Conservation (phyloP, 2,797 vertebrate genomes). For the Graptemys geographica region DNA sequence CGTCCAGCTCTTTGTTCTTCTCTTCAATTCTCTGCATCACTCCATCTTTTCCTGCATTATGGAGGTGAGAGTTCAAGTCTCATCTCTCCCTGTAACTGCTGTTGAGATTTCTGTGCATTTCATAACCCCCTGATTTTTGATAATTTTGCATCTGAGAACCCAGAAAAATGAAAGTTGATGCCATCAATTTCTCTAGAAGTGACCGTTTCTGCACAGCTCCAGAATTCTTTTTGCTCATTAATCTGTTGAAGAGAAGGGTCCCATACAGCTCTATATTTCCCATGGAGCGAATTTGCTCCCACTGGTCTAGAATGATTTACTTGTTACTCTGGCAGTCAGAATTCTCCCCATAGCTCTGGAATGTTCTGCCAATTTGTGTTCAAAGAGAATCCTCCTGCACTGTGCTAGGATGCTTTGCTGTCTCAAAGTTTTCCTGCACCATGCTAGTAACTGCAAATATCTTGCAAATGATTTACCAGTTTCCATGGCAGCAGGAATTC, state of each 20-base stretch:
- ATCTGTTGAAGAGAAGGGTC: neutral
- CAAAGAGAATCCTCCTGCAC: neutral
- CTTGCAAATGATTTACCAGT: neutral
- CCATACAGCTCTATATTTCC: neutral
- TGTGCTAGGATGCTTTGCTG: neutral
- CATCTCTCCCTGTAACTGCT: neutral
- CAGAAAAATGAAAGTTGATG: neutral
- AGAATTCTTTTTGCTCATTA: neutral
- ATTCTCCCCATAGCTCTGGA: neutral
- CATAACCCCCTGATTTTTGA: neutral
- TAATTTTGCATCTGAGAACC: neutral
- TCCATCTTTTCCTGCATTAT: accelerated
- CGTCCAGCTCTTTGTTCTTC: neutral
- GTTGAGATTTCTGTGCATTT: neutral
- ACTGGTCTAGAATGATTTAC: neutral
- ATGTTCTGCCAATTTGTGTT: neutral
- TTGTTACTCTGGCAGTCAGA: neutral
- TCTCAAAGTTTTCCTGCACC: neutral
- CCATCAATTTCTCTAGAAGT: neutral
- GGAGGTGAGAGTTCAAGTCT: neutral
- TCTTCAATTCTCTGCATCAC: accelerated
- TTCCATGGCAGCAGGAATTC: slow-evolving; percentile 35
- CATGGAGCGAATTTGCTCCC: neutral
- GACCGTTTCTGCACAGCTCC: neutral
- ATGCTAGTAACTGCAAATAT: neutral